Percentiles rank a stretch among this genome's conserved stretches.
These are phyloP conservation scores for Nicator chloris DNA, from an alignment of 2,113 vertebrate species.

Conservation along the genomic window DNA sequence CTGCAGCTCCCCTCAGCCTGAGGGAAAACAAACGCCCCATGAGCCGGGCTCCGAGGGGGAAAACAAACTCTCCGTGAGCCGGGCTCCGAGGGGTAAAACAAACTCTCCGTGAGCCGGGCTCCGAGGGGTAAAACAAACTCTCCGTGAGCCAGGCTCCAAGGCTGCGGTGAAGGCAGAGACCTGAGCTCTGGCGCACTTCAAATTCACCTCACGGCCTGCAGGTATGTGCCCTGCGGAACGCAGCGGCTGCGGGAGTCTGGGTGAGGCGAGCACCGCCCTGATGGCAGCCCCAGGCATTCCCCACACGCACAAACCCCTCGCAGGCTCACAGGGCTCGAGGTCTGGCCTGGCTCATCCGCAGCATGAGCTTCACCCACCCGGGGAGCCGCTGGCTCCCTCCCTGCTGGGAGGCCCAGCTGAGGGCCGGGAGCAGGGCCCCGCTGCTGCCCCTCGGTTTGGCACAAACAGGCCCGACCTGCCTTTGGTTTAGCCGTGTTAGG, in stretches of 20 bases:
- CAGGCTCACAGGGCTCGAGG: background rate
- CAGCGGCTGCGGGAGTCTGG: no score
- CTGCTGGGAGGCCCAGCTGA: background rate
- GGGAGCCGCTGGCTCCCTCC: background rate
- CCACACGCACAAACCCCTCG: background rate
- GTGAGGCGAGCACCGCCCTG: no score
- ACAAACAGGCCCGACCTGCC: background rate
- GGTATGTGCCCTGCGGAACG: fast-evolving
- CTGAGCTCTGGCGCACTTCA: no score
- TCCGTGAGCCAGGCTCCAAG: background rate
- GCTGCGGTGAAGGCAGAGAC: background rate
- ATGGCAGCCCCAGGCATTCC: fast-evolving
- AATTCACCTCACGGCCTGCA: fast-evolving
- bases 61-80: background rate
- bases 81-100: background rate
- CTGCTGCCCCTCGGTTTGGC: background rate
- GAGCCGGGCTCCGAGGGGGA: background rate
- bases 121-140: background rate
- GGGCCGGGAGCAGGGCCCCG: background rate
- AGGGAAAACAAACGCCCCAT: background rate
- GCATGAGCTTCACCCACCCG: fast-evolving
- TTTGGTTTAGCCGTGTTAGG: background rate
- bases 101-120: background rate
- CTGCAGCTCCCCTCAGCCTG: background rate
- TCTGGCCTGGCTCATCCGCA: background rate